Base-by-base conservation (phyloP, 2,797 vertebrate species). In the Notolabrus celidotus region DNA sequence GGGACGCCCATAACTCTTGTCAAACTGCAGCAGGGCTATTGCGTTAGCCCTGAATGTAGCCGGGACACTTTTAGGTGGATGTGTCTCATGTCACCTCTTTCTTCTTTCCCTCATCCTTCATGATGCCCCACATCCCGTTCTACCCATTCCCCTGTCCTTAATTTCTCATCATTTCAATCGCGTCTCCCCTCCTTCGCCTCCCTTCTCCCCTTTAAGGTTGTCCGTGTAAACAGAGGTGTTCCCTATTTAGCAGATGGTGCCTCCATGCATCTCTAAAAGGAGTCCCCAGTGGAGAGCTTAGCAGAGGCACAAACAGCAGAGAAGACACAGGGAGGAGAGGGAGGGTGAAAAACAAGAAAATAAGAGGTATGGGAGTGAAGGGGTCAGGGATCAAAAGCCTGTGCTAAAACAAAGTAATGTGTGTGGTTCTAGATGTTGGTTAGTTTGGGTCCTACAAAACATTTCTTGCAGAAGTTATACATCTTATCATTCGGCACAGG, bases 141-240 rank as follows among this genome's bases (percentile, higher is more conserved):
- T 31, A 4, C 29, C 29, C 15, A 33, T 41, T 55, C 36, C 39
- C 23, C 34, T 34, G 2, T 4, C 47, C 19, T 56, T 29, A 5
- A n/a, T 31, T 15, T 23, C 27, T 42, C 25, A 29, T 58, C 55
- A 41, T 14, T 51, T 39, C 27, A 36, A n/a, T 23, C 50, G 54
- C 20, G 20, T 27, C 11, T 53, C n/a, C 25, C 38, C 15, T 5
- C 31, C 39, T 25, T 15, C 12, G 42, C 41, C 25, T 15, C 22
- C 27, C 20, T 34, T 60, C 29, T 60, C 56, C 33, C 49, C 33
- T 54, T 55, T 27, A 10, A 23, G 39, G 54, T 59, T 62, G 68
- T 60, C 65, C 57, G 60, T 69, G 74, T 71, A 78, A 82, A 42
- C 25, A 25, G 68, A 81, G 83, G 78, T 69, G 59, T 83, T 81